Evolutionary conservation across 1,140 invertebrate genomes (phyloP).

Genomic region (Triops cancriformis): DNA sequence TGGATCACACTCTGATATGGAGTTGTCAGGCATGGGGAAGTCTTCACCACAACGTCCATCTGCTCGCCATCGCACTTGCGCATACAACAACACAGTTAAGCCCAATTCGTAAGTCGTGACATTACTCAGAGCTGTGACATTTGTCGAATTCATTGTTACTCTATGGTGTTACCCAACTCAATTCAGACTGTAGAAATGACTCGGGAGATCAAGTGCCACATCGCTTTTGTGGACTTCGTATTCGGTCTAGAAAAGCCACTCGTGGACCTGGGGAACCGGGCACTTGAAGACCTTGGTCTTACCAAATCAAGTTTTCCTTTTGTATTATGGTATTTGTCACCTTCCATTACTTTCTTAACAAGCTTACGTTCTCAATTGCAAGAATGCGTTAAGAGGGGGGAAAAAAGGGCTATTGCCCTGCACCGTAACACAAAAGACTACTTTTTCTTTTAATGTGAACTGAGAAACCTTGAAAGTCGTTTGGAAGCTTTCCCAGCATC

Average conservation of each 20-base stretch:
- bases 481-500: constrained; percentile 12
- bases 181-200: background rate
- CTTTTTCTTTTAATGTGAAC: background rate
- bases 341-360: background rate
- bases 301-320: background rate
- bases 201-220: background rate
- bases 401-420: background rate
- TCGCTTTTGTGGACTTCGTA: background rate
- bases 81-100: background rate
- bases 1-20: constrained; percentile 25
- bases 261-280: background rate
- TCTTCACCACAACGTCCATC: constrained; percentile 26
- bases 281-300: constrained; percentile 1
- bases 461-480: background rate
- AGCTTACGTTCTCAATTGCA: constrained; percentile 6
- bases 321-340: background rate
- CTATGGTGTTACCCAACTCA: background rate
- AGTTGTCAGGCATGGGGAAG: constrained; percentile 3
- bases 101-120: background rate
- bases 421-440: background rate
- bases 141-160: constrained; percentile 7
- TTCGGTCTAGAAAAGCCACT: background rate
- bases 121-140: background rate
- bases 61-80: constrained; percentile 22
- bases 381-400: background rate